phyloP scores from a whole-genome alignment of 2,888 invertebrate genomes.

The Sarcophaga rosellei region DNA sequence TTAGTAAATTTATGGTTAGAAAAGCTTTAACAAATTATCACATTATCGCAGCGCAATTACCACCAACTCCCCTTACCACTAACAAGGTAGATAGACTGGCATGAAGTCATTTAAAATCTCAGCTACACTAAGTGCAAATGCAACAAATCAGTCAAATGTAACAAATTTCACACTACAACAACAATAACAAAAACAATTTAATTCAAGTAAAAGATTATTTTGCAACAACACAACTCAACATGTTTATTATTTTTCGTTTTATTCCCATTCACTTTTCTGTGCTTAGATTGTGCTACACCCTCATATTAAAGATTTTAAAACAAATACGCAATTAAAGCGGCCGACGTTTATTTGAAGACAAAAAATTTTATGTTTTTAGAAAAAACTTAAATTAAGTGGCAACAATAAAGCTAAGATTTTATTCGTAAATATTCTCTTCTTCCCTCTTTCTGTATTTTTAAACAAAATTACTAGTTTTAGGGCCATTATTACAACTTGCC shows the following conservation, averaged over 20 bases:
- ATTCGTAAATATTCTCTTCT: too few species aligned
- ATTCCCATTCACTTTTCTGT: not conserved
- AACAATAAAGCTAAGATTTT: too few species aligned
- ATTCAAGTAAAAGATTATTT: slow-evolving; percentile 39
- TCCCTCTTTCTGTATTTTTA: too few species aligned
- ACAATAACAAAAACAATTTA: not conserved
- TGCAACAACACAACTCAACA: slow-evolving; percentile 48
- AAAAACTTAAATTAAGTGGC: not conserved
- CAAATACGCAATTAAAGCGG: not conserved
- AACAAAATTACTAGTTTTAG: too few species aligned
- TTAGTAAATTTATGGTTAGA: slow-evolving; percentile 53
- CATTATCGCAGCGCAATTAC: slow-evolving; percentile 26
- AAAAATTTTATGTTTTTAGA: not conserved
- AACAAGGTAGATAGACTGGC: not conserved
- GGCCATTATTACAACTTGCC: too few species aligned
- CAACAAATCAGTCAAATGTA: slow-evolving; percentile 28
- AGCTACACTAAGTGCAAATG: not conserved
- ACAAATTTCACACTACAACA: slow-evolving; percentile 4
- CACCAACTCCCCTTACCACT: not conserved
- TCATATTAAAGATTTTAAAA: not conserved
- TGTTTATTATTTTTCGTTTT: slow-evolving; percentile 21
- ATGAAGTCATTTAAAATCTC: not conserved
- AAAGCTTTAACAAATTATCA: slow-evolving; percentile 57
- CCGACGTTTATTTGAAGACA: not conserved
- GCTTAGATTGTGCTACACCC: slow-evolving; percentile 32